Percentiles rank a stretch among this genome's conserved stretches.
These are phyloP conservation scores for Leiothrix lutea DNA, from an alignment of 2,113 vertebrate species.

Conservation along the genomic window DNA sequence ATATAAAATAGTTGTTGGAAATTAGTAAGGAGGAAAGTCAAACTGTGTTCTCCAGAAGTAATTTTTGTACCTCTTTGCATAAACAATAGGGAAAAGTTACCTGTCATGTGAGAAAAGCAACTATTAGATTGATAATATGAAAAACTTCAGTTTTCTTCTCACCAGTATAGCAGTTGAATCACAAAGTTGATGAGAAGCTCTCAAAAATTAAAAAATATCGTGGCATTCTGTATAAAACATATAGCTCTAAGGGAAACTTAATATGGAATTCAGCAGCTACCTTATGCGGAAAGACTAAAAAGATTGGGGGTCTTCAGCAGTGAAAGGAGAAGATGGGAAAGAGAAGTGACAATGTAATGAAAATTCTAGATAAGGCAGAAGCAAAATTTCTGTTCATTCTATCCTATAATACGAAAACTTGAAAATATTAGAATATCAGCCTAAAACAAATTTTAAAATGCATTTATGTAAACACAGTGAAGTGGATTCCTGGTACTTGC, in stretches of 20 bases:
- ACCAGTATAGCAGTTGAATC: not conserved
- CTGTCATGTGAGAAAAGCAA: not conserved
- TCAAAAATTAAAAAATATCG: not conserved
- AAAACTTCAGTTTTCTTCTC: not conserved
- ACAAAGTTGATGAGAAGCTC: not conserved
- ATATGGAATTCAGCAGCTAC: not conserved
- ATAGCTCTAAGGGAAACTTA: not conserved
- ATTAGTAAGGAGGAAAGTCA: not conserved
- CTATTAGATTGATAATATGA: not conserved
- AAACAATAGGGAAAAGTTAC: not conserved
- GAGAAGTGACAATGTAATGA: fast-evolving
- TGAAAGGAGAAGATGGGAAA: not conserved
- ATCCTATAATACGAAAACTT: not conserved
- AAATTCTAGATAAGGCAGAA: not conserved
- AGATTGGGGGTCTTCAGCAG: not conserved
- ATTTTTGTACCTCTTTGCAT: not conserved
- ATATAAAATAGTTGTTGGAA: not conserved
- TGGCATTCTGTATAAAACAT: not conserved
- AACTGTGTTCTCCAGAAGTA: not conserved
- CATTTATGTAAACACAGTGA: not conserved
- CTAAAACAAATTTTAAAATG: not conserved
- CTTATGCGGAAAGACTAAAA: not conserved
- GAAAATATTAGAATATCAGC: not conserved
- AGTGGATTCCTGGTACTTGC: not conserved
- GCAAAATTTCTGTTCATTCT: not conserved